phyloP scores from a whole-genome alignment of 37 sponge, comb jelly and placozoan genomes.

The Theonella swinhoei region DNA sequence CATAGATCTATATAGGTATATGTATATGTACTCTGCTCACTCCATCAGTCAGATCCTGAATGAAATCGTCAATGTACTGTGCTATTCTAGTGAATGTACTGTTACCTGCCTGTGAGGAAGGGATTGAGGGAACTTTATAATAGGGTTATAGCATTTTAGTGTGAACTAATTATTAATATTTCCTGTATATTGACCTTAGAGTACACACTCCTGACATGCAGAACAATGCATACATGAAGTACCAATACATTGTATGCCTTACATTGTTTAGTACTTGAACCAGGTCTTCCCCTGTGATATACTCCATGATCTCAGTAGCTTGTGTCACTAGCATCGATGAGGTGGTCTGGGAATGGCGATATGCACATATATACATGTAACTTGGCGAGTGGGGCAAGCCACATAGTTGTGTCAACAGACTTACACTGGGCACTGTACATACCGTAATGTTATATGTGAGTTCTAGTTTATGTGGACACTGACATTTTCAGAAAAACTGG shows the following conservation, averaged over 20 bases:
- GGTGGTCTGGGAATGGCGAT: not conserved
- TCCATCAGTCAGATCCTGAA: conserved; percentile 5
- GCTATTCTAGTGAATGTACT: not conserved
- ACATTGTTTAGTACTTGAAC: conserved; percentile 8
- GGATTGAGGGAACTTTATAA: not conserved
- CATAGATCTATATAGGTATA: no score
- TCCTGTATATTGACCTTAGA: not conserved
- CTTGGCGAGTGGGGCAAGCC: no score
- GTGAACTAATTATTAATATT: not conserved
- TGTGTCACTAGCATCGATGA: not conserved
- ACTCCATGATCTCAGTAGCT: not conserved
- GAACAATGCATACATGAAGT: not conserved
- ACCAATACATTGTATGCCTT: not conserved
- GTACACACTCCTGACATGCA: not conserved
- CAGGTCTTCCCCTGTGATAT: conserved; percentile 35
- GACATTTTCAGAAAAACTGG: no score
- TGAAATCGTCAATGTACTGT: not conserved
- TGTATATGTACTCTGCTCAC: not conserved
- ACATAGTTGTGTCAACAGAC: no score
- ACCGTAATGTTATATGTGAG: no score
- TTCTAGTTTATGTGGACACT: no score
- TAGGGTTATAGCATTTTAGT: no score
- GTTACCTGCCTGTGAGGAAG: conserved; percentile 1
- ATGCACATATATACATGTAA: no score
- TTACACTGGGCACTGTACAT: no score